phyloP scores from a whole-genome alignment of 2,797 vertebrate species.

The Acanthornis magna region DNA sequence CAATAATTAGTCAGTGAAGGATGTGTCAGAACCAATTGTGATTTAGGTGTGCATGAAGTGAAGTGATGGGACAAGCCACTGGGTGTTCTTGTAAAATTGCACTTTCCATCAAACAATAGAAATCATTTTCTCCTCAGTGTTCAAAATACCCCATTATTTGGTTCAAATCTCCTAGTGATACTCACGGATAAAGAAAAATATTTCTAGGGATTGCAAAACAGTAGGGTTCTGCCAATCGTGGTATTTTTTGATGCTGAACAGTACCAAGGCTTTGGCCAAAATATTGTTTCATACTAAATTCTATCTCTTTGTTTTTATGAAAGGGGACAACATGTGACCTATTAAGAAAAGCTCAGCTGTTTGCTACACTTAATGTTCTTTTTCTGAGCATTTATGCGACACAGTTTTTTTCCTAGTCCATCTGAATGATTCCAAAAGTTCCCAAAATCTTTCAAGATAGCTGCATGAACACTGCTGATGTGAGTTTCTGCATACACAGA shows the following conservation, averaged over 20 bases:
- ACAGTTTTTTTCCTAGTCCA: not conserved
- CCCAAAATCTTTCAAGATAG: not conserved
- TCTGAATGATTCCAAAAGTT: not conserved
- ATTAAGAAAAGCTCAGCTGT: not conserved
- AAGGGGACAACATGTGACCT: not conserved
- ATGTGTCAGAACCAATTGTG: conserved; percentile 76
- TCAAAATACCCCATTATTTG: conserved; percentile 71
- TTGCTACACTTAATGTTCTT: not conserved
- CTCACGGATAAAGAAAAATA: conserved; percentile 66
- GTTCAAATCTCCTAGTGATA: conserved; percentile 73
- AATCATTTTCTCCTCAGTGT: conserved; percentile 69
- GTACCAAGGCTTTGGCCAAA: conserved; percentile 8
- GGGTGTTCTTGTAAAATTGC: conserved; percentile 62
- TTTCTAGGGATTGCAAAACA: conserved; percentile 59
- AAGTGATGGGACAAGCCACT: conserved; percentile 52
- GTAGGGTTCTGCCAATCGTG: conserved; percentile 61
- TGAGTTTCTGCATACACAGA: not conserved
- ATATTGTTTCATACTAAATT: conserved; percentile 34
- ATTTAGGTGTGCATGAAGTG: conserved; percentile 62
- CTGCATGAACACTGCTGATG: not conserved
- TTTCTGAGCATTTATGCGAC: not conserved
- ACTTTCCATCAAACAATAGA: conserved; percentile 66
- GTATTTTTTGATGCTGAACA: conserved; percentile 43
- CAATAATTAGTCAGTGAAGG: conserved; percentile 75
- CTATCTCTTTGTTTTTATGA: conserved; percentile 35